Base-by-base conservation (phyloP, 2,888 invertebrate genomes). In the Crepidodera aurea region DNA sequence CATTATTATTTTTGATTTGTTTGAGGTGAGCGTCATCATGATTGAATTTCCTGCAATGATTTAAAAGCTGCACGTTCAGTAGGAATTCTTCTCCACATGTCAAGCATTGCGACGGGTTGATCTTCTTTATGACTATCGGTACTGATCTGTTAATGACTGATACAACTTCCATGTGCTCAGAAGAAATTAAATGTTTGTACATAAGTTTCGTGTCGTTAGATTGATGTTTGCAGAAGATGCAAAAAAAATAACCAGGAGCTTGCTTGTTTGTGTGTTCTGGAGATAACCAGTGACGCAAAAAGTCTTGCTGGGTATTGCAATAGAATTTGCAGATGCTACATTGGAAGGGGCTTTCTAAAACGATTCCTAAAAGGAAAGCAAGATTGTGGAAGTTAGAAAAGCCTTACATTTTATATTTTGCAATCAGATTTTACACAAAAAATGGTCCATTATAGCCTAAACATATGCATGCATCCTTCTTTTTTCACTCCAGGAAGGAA, bases 321-420 rank as follows among this genome's bases (percentile, higher is more conserved):
- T 92, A 96, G 80, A 92, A 96, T 60, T 87, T 87, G 77, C 96
- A 96, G 10, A 90, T 85, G 39, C 87, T 87, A 76, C 96, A 96
- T 79, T 94, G 94, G 76, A 90, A 96, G 0, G 93, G 94, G 46
- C 92, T 89, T 71, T 94, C 91, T 61, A 88, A 84, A 4, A 93
- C 89, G 65, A 95, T 88, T 61, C 27, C 53, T 53, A 40, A 0
- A 53, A 53, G 1, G 18, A 15, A n/a, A n/a, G n/a, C n/a, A n/a
- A n/a, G n/a, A n/a, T n/a, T n/a, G n/a, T n/a, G n/a, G n/a, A n/a
- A n/a, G n/a, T n/a, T n/a, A n/a, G n/a, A n/a, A n/a, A n/a, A n/a
- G n/a, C n/a, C n/a, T n/a, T n/a, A n/a, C n/a, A n/a, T n/a, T n/a
- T n/a, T n/a, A n/a, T n/a, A n/a, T n/a, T n/a, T n/a, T n/a, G n/a